Base-by-base conservation (phyloP, 1,140 invertebrate genomes). In the Calliphora vicina region DNA sequence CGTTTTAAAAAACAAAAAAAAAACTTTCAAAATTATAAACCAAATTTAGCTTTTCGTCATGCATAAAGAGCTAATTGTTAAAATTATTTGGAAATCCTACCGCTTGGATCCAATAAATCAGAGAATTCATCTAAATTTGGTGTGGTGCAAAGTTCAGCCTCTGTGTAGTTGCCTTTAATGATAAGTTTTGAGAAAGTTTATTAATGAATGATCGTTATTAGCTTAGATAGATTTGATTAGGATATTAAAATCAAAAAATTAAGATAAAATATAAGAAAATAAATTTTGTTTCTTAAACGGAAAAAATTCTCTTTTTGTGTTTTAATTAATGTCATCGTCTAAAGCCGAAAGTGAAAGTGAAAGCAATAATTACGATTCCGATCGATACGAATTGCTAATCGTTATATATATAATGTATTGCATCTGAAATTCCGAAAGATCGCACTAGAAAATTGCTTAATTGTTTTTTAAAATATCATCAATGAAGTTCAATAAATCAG, bases 101-200 rank as follows among this genome's bases (percentile, higher is more conserved):
- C 88, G 87, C 87, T 89, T 86, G 87, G 80, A 83, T 89, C 88
- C 88, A 89, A 83, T 80, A 89, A 83, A 20, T 89, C 87, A 82
- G 80, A 87, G 81, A 89, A 86, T 82, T 89, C 88, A 84, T 89
- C 87, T 85, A 89, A 86, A 85, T 80, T 87, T 74, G 88, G 86
- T 12, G 88, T 85, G 82, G 84, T 86, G 86, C 86, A 88, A 45
- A 87, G 82, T 23, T 89, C 88, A 71, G 45, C 81, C 20, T 81
- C 83, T 45, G 76, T 83, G 57, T 45, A 81, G 25, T 80, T 81
- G 26, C 83, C 83, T 83, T 81, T 73, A 83, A 83, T 83, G 71
- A 82, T 72, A 57, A 82, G 27, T 72, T 35, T 35, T 25, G 67
- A 82, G 73, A 25, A 35, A 72, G 12, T n/a, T 67, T 71, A 61